phyloP scores from a whole-genome alignment of 92 coral and sea anemone species.

The Phenganax marumi region DNA sequence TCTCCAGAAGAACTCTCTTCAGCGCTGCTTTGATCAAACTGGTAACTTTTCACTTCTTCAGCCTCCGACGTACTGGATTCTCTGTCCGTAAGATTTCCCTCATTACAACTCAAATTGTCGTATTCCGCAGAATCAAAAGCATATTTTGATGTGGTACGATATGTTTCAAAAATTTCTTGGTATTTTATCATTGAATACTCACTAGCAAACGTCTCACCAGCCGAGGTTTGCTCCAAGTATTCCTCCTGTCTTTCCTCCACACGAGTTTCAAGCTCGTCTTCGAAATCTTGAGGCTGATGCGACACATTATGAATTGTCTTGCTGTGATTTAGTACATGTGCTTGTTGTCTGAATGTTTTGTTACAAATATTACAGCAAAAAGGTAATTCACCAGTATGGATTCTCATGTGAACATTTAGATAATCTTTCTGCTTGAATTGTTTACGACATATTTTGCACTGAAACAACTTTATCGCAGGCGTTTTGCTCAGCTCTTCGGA shows the following conservation, averaged over 20 bases:
- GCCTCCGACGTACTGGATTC: too few relatives aligned
- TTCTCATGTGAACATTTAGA: slow-evolving; percentile 44
- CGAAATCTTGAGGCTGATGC: neutral
- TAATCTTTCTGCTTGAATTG: slow-evolving; percentile 40
- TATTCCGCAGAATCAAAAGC: neutral
- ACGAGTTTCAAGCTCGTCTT: too few relatives aligned
- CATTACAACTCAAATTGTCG: neutral
- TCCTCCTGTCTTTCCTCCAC: neutral
- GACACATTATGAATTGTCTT: slow-evolving; percentile 39
- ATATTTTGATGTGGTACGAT: neutral
- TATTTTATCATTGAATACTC: slow-evolving; percentile 18
- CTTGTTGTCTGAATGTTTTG: slow-evolving; percentile 28
- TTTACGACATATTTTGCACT: slow-evolving; percentile 43
- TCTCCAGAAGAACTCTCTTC: neutral
- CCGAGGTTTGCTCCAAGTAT: neutral
- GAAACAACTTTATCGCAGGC: slow-evolving; percentile 1
- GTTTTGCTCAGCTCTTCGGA: neutral
- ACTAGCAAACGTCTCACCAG: neutral
- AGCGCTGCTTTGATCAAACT: neutral
- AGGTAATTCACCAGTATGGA: slow-evolving; percentile 18
- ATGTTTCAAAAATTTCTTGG: slow-evolving; percentile 17
- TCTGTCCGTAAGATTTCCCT: too few relatives aligned
- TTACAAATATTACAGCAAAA: slow-evolving; percentile 44
- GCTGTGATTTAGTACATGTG: slow-evolving; percentile 33
- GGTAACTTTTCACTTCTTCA: neutral